A percentile compares a stretch with the other conserved stretches of the same genome.
These are phyloP conservation scores for Cygnus olor DNA, from an alignment of 2,797 vertebrate species.

Conservation along the genomic window DNA sequence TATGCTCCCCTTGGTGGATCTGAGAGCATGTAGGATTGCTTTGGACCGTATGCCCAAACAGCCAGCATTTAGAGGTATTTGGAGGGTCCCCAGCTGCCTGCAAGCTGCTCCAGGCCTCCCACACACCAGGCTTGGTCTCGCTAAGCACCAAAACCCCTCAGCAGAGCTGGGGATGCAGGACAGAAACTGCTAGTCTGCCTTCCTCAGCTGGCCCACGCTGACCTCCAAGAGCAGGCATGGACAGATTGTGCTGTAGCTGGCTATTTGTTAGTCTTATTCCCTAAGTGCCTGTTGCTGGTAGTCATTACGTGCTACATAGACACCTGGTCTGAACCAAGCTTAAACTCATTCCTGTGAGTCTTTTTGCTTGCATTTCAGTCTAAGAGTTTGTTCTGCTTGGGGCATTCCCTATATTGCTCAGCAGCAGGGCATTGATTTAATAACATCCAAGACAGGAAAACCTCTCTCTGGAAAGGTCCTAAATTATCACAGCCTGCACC, in stretches of 20 bases:
- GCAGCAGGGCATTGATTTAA: background rate
- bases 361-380: background rate
- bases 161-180: background rate
- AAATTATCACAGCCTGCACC: background rate
- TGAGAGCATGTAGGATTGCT: rapidly evolving
- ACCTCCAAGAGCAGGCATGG: rapidly evolving
- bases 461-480: background rate
- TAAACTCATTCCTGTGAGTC: background rate
- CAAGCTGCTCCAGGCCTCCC: rapidly evolving
- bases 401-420: background rate
- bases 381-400: background rate
- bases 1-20: rapidly evolving
- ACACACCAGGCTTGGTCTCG: background rate
- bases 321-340: background rate
- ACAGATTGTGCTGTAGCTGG: too few relatives aligned
- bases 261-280: background rate
- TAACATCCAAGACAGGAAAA: background rate
- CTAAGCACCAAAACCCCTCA: background rate
- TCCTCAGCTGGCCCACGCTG: background rate
- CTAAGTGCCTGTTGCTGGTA: too few relatives aligned
- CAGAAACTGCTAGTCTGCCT: rapidly evolving
- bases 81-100: background rate
- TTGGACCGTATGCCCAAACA: rapidly evolving
- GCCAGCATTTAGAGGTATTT: background rate
- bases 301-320: background rate